phyloP scores from a whole-genome alignment of 2,888 invertebrate genomes.

The Teinopalpus imperialis region DNA sequence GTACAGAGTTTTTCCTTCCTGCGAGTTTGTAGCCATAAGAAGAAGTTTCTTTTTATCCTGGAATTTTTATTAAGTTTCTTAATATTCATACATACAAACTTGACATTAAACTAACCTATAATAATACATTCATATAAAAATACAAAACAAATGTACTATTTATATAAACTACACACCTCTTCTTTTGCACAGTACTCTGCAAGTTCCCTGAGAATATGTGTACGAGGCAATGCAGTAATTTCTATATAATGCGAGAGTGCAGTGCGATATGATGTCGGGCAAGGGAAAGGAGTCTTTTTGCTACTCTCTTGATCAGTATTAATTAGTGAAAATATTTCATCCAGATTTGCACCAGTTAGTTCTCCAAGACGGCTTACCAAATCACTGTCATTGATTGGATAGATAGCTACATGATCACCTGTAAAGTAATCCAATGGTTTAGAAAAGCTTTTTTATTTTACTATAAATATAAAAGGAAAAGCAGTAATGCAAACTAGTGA shows the following conservation, averaged over 20 bases:
- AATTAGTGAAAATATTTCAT: conserved; percentile 94
- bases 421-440: conserved; percentile 31
- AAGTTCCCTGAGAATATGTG: conserved; percentile 97
- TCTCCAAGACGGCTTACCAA: conserved; percentile 93
- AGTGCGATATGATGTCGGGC: conserved; percentile 97
- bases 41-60: conserved; percentile 91
- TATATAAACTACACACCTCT: conserved; percentile 59
- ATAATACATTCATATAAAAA: too few relatives aligned
- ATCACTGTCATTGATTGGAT: conserved; percentile 91
- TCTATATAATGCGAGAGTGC: conserved; percentile 98
- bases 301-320: conserved; percentile 98
- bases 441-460: neutral
- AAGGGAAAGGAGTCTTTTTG: conserved; percentile 99
- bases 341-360: conserved; percentile 89
- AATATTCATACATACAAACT: too few relatives aligned
- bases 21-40: conserved; percentile 90
- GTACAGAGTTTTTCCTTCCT: conserved; percentile 96
- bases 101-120: too few relatives aligned
- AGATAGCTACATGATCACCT: conserved; percentile 98
- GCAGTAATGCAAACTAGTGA: too few relatives aligned
- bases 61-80: conserved; percentile 26
- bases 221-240: conserved; percentile 96
- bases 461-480: neutral
- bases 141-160: too few relatives aligned
- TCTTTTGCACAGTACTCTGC: conserved; percentile 93